These are phyloP conservation scores for Strigamia maritima DNA, from an alignment of 2,888 invertebrate species.

Conservation along the genomic window DNA sequence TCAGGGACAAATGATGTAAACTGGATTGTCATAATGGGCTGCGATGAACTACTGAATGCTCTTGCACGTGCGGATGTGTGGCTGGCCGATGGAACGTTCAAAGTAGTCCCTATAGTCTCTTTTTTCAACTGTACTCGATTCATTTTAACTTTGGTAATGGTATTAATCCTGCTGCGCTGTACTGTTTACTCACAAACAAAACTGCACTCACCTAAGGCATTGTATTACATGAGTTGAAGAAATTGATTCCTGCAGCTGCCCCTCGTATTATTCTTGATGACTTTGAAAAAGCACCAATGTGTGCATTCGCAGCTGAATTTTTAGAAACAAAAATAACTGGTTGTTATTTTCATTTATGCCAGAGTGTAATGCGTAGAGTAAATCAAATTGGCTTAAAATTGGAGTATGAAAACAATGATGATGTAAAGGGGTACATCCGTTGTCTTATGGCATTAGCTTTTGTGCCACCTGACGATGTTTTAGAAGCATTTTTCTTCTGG, in stretches of 20 bases:
- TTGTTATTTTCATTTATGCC: no score
- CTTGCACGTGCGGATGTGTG: background rate
- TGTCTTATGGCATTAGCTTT: no score
- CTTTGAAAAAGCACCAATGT: background rate
- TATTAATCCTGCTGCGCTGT: background rate
- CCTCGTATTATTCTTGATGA: background rate
- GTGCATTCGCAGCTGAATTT: background rate
- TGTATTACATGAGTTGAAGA: background rate
- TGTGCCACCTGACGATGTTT: no score
- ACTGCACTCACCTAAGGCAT: background rate
- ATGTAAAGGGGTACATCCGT: no score
- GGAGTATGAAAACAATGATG: no score
- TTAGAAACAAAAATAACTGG: no score
- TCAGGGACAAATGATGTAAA: background rate
- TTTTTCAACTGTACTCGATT: background rate
- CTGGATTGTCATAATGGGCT: background rate
- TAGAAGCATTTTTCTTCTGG: no score
- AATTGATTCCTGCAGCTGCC: background rate
- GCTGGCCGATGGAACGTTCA: background rate
- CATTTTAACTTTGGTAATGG: background rate
- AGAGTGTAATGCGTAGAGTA: no score
- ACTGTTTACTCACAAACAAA: background rate
- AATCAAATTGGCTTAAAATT: no score
- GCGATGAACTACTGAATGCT: background rate
- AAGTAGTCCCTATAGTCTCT: background rate